Evolutionary conservation across 1,140 invertebrate species (phyloP).

Genomic region (Drosophila neocordata): DNA sequence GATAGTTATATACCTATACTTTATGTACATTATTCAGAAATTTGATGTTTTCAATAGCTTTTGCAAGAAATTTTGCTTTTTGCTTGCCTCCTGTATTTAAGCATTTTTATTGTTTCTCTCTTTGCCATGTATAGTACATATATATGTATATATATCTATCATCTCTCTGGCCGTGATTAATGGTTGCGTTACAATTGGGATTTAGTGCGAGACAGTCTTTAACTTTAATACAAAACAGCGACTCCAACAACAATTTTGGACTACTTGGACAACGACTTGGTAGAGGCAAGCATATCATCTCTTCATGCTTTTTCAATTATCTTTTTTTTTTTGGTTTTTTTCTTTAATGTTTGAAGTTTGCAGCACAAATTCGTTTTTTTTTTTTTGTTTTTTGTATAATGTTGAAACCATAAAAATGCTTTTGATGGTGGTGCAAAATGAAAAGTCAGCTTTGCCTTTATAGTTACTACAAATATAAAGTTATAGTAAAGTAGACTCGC

Average conservation of each 20-base stretch:
- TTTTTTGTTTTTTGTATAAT: slow-evolving; percentile 32
- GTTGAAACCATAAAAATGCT: slow-evolving; percentile 52
- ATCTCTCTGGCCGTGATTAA: slow-evolving; percentile 50
- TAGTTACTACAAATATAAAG: slow-evolving; percentile 32
- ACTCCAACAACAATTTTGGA: slow-evolving; percentile 16
- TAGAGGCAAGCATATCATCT: slow-evolving; percentile 18
- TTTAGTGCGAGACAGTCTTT: slow-evolving; percentile 72
- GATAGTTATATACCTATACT: too few species aligned
- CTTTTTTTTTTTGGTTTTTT: slow-evolving; percentile 63
- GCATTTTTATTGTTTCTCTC: slow-evolving; percentile 44
- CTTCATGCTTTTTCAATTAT: slow-evolving; percentile 75
- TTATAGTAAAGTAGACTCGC: slow-evolving; percentile 40
- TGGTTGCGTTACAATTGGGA: slow-evolving; percentile 78
- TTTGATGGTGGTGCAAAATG: slow-evolving; percentile 40
- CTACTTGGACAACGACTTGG: background rate
- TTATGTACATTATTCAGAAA: background rate
- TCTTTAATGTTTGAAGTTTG: slow-evolving; percentile 16
- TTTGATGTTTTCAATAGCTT: slow-evolving; percentile 1
- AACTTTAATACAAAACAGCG: slow-evolving; percentile 8
- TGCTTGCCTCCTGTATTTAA: slow-evolving; percentile 8
- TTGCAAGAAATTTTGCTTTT: background rate
- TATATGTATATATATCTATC: background rate
- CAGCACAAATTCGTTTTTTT: background rate
- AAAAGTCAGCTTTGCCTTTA: slow-evolving; percentile 10
- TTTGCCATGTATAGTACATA: background rate